Percentiles rank a stretch among this genome's conserved stretches.
phyloP scores from a whole-genome alignment of 2,888 invertebrate genomes.

The Rhyacophila evoluta region DNA sequence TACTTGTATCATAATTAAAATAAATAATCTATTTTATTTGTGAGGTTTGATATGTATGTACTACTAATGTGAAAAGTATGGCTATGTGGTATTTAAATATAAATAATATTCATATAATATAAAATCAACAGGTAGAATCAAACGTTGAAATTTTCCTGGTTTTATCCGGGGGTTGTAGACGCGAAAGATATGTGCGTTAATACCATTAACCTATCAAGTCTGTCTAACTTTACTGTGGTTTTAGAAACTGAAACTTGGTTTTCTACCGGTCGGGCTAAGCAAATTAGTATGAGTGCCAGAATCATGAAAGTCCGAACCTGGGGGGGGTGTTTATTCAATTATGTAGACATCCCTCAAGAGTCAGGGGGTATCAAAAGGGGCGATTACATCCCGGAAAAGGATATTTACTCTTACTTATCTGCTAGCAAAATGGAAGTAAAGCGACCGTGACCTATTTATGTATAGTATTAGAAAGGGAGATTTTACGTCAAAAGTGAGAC shows the following conservation, averaged over 20 bases:
- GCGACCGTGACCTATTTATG: background rate
- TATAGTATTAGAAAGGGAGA: background rate
- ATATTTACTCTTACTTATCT: slow-evolving; percentile 17
- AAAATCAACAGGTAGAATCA: too few species aligned
- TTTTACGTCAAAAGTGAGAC: background rate
- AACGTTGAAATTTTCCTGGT: too few species aligned
- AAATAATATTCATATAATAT: too few species aligned
- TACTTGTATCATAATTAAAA: too few species aligned
- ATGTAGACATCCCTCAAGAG: slow-evolving; percentile 1
- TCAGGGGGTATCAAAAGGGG: background rate
- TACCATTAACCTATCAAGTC: background rate
- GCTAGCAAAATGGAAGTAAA: background rate
- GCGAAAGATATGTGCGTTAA: background rate
- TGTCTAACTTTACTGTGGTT: background rate
- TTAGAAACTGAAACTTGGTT: slow-evolving; percentile 6
- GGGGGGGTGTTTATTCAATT: slow-evolving; percentile 1
- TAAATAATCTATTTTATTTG: too few species aligned
- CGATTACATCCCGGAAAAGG: slow-evolving; percentile 12
- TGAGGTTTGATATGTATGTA: too few species aligned
- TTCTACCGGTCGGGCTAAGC: background rate
- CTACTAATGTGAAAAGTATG: too few species aligned
- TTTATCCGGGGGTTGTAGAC: background rate
- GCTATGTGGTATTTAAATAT: too few species aligned
- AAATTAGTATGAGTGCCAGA: slow-evolving; percentile 8
- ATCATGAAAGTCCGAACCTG: background rate